A percentile compares a stretch with the other conserved stretches of the same genome.
phyloP scores from a whole-genome alignment of 1,140 invertebrate genomes.

The Orius insidiosus region DNA sequence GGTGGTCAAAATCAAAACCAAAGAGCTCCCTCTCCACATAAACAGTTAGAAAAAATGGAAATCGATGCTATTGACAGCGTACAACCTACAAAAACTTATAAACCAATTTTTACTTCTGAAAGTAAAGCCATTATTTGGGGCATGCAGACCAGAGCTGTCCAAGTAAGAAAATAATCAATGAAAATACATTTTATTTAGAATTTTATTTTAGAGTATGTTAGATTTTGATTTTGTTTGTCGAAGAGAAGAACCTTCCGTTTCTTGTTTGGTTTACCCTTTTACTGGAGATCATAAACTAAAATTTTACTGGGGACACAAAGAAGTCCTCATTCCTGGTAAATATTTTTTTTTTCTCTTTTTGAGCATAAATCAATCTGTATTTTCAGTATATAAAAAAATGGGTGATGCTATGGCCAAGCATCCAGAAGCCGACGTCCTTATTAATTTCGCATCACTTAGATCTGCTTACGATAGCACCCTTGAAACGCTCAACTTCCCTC shows the following conservation, averaged over 20 bases:
- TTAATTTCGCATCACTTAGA: slow-evolving; percentile 96
- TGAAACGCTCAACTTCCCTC: slow-evolving; percentile 80
- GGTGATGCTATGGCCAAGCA: slow-evolving; percentile 91
- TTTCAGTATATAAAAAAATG: slow-evolving; percentile 91
- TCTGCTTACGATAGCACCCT: slow-evolving; percentile 96
- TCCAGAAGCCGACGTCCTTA: slow-evolving; percentile 84
- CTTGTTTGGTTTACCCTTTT: slow-evolving; percentile 95
- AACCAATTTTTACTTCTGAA: slow-evolving; percentile 55
- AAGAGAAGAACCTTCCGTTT: slow-evolving; percentile 70
- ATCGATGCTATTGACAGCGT: neutral
- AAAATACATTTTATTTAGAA: slow-evolving; percentile 5
- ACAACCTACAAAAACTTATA: slow-evolving; percentile 5
- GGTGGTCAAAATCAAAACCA: slow-evolving; percentile 41
- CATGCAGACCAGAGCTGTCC: slow-evolving; percentile 96
- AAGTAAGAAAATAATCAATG: slow-evolving; percentile 28
- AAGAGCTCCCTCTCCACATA: slow-evolving; percentile 2
- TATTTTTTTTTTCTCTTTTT: slow-evolving; percentile 16
- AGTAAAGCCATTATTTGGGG: slow-evolving; percentile 98
- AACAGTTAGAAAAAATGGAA: neutral
- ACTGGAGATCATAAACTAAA: slow-evolving; percentile 98
- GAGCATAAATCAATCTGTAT: slow-evolving; percentile 21
- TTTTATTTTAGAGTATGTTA: slow-evolving; percentile 52
- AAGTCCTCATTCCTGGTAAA: slow-evolving; percentile 74
- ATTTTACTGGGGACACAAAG: slow-evolving; percentile 99
- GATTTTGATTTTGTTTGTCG: slow-evolving; percentile 99